phyloP scores from a whole-genome alignment of 1,140 invertebrate genomes.

The Gonioctena quinquepunctata region DNA sequence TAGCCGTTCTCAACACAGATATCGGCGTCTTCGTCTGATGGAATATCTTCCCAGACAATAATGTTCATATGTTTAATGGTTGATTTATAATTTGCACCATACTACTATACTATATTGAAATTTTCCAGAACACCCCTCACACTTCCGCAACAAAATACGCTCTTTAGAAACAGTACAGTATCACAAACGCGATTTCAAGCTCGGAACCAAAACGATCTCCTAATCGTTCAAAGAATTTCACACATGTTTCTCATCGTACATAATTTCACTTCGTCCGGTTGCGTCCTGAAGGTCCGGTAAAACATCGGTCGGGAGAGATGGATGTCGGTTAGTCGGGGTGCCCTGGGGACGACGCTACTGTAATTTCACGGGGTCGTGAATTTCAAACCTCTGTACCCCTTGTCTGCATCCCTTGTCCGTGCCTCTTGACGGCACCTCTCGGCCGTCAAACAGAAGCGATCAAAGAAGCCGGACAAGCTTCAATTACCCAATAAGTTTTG shows the following conservation, averaged over 20 bases:
- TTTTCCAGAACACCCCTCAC: too few species aligned
- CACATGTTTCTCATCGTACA: background rate
- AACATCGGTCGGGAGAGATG: background rate
- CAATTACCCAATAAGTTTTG: background rate
- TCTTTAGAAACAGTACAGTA: too few species aligned
- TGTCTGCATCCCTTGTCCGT: background rate
- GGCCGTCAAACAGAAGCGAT: slow-evolving; percentile 6
- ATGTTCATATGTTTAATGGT: too few species aligned
- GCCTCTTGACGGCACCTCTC: background rate
- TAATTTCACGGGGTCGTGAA: slow-evolving; percentile 5
- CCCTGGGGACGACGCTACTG: background rate
- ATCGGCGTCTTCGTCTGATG: too few species aligned
- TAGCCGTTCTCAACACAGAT: too few species aligned
- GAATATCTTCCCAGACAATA: too few species aligned
- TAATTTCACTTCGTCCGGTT: background rate
- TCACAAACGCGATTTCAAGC: too few species aligned
- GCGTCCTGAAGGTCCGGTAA: background rate
- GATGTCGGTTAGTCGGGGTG: background rate
- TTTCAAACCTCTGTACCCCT: background rate
- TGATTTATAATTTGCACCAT: too few species aligned
- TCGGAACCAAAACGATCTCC: too few species aligned
- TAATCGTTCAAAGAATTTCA: background rate
- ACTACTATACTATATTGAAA: too few species aligned
- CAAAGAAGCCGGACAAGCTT: background rate
- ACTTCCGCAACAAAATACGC: too few species aligned